Evolutionary conservation across 1,140 invertebrate genomes (phyloP), one percentile per base, ranked within the genome.

Genomic region (Matsumurasca onukii): DNA sequence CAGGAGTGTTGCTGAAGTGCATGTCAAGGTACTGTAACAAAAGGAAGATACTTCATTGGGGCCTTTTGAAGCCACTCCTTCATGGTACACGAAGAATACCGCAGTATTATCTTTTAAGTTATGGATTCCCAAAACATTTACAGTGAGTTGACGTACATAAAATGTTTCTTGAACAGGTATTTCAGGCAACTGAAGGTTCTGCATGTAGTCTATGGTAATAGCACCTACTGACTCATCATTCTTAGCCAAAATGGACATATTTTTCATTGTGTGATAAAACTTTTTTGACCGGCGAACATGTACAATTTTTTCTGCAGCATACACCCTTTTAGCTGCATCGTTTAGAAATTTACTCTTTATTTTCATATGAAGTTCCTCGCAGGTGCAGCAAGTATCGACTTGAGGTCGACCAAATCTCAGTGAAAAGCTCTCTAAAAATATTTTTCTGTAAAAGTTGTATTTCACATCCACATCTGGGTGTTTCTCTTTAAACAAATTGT

Each of bases 181-280:
- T 3, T 70, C 22, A 22, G 70, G 69, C 27, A 71, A 55, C 5
- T 65, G 52, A 17, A 72, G 27, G 31, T 72, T 72, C 25, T 70
- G 68, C 69, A 71, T 71, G 52, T 17, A 72, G 27, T 72, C 70
- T 15, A 72, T 57, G 22, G 1, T 17, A 25, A 72, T 25, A 20
- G 30, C 69, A n/a, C 24, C 20, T 24, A 69, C 34, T 31, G 20
- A 13, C 2, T 61, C 27, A 15, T 69, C 25, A 15, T n/a, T 39
- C 3, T 20, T 27, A 24, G 25, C 13, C 17, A 61, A 25, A 5
- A 29, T 24, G 15, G 29, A 45, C 13, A 29, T 30, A 15, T 63
- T 12, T 25, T 70, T 63, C 9, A 61, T 1, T 0, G 31, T 29
- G 1, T 31, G 3, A 39, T 69, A 48, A 62, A 69, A 70, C 34